Conservation (phyloP, 2,797 vertebrate genomes). For the Mormyrus proboscirostris region DNA sequence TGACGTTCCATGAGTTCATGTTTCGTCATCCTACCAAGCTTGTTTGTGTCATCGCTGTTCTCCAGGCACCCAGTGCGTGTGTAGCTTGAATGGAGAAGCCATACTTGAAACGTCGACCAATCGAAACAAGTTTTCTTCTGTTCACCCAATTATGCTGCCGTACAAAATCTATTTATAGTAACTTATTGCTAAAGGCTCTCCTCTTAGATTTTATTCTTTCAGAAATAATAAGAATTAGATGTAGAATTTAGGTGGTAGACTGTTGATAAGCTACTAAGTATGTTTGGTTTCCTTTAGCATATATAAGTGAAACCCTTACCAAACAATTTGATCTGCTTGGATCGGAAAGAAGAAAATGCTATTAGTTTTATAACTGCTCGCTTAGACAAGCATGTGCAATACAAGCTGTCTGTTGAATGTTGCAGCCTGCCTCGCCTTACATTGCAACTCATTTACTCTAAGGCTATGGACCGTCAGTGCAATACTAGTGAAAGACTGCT, state of each 20-base stretch:
- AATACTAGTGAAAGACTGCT: slow-evolving; percentile 26
- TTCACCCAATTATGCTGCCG: slow-evolving; percentile 26
- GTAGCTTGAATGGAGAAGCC: slow-evolving; percentile 46
- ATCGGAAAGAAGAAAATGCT: not conserved
- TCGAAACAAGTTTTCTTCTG: slow-evolving; percentile 2
- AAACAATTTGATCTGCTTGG: slow-evolving; percentile 4
- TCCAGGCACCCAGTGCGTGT: not conserved
- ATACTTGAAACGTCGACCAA: slow-evolving; percentile 32
- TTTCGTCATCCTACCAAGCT: slow-evolving; percentile 29
- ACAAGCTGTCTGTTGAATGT: slow-evolving; percentile 19
- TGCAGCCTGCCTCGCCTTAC: slow-evolving; percentile 20
- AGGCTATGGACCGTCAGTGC: slow-evolving; percentile 25
- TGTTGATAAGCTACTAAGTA: not conserved
- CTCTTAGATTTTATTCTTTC: slow-evolving; percentile 6
- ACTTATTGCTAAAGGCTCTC: not conserved
- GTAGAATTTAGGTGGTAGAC: slow-evolving; percentile 6
- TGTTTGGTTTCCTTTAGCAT: not conserved
- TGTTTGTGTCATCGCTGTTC: slow-evolving; percentile 34
- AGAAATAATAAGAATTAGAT: slow-evolving; percentile 20
- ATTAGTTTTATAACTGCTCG: slow-evolving; percentile 18
- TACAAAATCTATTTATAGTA: slow-evolving; percentile 23
- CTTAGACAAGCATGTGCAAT: slow-evolving; percentile 30
- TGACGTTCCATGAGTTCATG: slow-evolving; percentile 15
- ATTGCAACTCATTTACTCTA: slow-evolving; percentile 21
- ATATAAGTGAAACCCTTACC: not conserved